Conservation (phyloP, 2,888 invertebrate genomes). For the Psylliodes chrysocephalus region DNA sequence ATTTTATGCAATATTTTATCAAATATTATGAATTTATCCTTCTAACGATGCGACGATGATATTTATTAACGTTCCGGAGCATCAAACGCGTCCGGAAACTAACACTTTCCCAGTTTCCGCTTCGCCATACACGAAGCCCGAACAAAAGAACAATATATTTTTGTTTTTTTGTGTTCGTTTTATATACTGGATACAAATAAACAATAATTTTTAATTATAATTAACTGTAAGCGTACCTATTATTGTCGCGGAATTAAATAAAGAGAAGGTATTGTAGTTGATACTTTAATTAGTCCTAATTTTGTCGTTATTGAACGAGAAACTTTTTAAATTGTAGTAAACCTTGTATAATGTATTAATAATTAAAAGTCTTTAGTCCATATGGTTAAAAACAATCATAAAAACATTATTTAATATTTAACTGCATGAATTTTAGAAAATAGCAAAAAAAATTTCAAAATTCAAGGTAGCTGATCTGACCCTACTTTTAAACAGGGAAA, state of each 20-base stretch:
- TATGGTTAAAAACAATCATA: too few species aligned
- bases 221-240: not conserved
- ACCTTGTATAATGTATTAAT: too few species aligned
- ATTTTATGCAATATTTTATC: constrained; percentile 14
- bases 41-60: constrained; percentile 12
- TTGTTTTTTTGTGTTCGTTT: not conserved
- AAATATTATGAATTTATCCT: constrained; percentile 28
- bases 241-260: not conserved
- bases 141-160: constrained; percentile 19
- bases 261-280: not conserved
- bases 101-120: constrained; percentile 44
- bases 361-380: too few species aligned
- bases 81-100: constrained; percentile 35
- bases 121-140: constrained; percentile 8
- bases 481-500: too few species aligned
- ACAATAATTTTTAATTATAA: constrained; percentile 20
- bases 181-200: not conserved
- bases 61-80: constrained; percentile 31
- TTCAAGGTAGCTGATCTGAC: too few species aligned
- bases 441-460: too few species aligned
- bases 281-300: too few species aligned
- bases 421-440: too few species aligned
- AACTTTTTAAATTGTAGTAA: too few species aligned
- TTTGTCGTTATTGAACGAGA: too few species aligned
- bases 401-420: too few species aligned